These are phyloP conservation scores for Halcyon badia DNA, from an alignment of 2,797 vertebrate genomes.

Conservation along the genomic window DNA sequence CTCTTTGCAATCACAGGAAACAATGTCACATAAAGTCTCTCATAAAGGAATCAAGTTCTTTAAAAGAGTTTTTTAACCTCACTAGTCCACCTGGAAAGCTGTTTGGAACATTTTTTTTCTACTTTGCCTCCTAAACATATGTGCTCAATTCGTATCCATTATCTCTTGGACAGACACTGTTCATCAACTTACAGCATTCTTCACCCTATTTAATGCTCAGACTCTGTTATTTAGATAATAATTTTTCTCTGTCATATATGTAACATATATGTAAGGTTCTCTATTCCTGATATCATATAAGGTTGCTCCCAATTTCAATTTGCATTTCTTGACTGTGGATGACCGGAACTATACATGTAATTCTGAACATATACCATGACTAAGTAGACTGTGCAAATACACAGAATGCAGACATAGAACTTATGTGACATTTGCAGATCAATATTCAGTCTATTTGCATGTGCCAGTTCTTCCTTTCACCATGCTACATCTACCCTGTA, in stretches of 20 bases:
- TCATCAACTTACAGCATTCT: not conserved
- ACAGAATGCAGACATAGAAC: not conserved
- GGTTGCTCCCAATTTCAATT: not conserved
- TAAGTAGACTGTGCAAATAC: not conserved
- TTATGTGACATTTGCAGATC: not conserved
- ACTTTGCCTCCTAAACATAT: not conserved
- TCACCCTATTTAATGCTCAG: not conserved
- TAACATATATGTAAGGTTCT: fast-evolving
- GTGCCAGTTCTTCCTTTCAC: not conserved
- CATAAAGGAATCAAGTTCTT: not conserved
- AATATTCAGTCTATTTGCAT: not conserved
- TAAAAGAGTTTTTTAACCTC: not conserved
- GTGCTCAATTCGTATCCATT: not conserved
- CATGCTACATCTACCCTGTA: not conserved
- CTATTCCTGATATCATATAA: not conserved
- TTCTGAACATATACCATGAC: not conserved
- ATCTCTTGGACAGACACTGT: not conserved
- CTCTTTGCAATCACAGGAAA: not conserved
- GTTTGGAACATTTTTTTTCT: not conserved
- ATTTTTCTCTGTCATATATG: not conserved
- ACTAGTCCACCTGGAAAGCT: not conserved
- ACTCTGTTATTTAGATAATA: not conserved
- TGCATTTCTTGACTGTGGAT: not conserved
- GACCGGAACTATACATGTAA: not conserved
- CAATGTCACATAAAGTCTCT: not conserved